These are phyloP conservation scores for Amyelois transitella DNA, from an alignment of 1,140 invertebrate species.

Conservation along the genomic window DNA sequence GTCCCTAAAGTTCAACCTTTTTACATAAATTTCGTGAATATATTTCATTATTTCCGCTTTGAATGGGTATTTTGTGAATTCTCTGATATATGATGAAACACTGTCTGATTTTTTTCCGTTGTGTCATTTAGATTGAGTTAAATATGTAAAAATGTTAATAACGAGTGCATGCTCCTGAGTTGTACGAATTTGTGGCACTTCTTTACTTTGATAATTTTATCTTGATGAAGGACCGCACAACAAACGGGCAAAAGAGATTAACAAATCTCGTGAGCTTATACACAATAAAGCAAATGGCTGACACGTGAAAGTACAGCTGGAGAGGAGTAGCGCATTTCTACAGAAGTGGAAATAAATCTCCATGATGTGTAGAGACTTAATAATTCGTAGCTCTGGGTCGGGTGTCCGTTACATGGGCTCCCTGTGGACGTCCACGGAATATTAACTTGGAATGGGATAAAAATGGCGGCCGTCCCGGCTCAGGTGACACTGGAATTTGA, in stretches of 20 bases:
- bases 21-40: constrained; percentile 28
- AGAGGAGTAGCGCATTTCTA: constrained; percentile 2
- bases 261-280: background rate
- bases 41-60: constrained; percentile 14
- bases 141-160: too few species aligned
- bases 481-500: constrained; percentile 56
- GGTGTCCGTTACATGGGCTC: constrained; percentile 46
- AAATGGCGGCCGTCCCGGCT: constrained; percentile 45
- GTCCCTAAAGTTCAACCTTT: constrained; percentile 31
- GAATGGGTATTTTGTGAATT: background rate
- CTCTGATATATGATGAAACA: background rate
- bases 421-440: constrained; percentile 47
- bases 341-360: constrained; percentile 29
- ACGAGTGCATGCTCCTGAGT: too few species aligned
- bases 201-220: too few species aligned
- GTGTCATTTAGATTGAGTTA: background rate
- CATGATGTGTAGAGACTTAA: constrained; percentile 29
- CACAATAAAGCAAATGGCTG: background rate
- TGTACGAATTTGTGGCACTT: too few species aligned
- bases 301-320: background rate
- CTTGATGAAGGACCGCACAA: too few species aligned
- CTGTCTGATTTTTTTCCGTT: background rate
- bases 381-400: constrained; percentile 36
- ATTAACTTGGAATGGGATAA: constrained; percentile 57
- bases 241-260: background rate